Percentiles rank a stretch among this genome's conserved stretches.
Evolutionary conservation across 2,113 vertebrate species (phyloP).

Genomic region (Corvus hawaiiensis): DNA sequence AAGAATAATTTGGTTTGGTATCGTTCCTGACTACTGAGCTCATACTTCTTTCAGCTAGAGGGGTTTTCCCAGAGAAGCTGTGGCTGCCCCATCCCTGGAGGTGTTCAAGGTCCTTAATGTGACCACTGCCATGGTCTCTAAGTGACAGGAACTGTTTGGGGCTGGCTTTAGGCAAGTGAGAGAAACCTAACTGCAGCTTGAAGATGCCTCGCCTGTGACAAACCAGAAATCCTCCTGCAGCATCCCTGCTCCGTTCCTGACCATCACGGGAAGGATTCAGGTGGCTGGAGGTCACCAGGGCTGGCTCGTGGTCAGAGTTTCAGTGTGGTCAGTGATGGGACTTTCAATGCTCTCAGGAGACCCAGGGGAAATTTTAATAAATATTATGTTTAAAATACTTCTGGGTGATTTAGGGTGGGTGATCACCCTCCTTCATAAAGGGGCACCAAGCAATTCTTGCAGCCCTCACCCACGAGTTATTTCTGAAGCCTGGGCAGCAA

Average conservation of each 20-base stretch:
- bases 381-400: not conserved
- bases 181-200: not conserved
- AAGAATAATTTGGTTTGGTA: not conserved
- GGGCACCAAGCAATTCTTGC: not conserved
- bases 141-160: not conserved
- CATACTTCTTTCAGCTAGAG: not conserved
- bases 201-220: not conserved
- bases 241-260: not conserved
- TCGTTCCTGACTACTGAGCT: not conserved
- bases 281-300: not conserved
- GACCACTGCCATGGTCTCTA: no score
- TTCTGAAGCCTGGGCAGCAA: not conserved
- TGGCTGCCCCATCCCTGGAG: not conserved
- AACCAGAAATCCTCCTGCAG: not conserved
- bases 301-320: not conserved
- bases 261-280: not conserved
- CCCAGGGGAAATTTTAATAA: not conserved
- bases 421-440: not conserved
- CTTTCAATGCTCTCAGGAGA: not conserved
- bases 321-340: not conserved
- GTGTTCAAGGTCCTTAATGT: not conserved
- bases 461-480: fast-evolving
- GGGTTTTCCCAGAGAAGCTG: not conserved
- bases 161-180: not conserved
- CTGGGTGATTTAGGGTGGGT: not conserved